Percentiles rank a stretch among this genome's conserved stretches.
phyloP scores from a whole-genome alignment of 2,113 vertebrate species.

The Rhizomys pruinosus region DNA sequence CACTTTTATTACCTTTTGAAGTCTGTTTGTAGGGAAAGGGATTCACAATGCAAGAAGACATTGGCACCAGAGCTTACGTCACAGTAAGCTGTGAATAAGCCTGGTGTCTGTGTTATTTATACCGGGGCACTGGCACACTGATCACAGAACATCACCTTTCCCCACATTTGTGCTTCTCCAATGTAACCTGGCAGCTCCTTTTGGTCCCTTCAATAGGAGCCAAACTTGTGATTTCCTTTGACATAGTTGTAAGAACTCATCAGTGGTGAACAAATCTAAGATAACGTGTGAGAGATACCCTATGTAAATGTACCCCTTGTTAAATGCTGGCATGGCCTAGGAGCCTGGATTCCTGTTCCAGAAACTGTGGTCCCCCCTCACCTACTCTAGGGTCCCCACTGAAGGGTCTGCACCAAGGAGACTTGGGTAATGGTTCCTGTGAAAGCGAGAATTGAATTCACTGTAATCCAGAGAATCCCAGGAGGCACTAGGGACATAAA shows the following conservation, averaged over 20 bases:
- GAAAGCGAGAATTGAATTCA: conserved; percentile 7
- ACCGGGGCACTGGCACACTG: background rate
- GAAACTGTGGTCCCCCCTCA: background rate
- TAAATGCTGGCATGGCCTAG: background rate
- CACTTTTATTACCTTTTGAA: background rate
- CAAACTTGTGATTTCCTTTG: background rate
- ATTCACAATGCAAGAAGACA: background rate
- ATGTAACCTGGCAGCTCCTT: background rate
- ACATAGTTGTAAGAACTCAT: background rate
- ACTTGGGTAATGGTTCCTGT: background rate
- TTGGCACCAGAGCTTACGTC: background rate
- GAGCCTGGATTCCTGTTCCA: background rate
- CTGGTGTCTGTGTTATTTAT: background rate
- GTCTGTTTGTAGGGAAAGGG: background rate
- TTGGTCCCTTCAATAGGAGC: background rate
- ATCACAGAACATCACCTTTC: background rate
- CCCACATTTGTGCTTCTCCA: background rate
- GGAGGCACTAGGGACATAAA: too few relatives aligned
- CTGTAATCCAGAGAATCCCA: background rate
- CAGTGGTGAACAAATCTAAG: background rate
- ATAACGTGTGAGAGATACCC: background rate
- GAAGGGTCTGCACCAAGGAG: background rate
- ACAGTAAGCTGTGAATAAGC: background rate
- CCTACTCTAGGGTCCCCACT: background rate
- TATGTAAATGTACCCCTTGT: background rate